A percentile compares a stretch with the other conserved stretches of the same genome.
Evolutionary conservation across 2,888 invertebrate species (phyloP).

Genomic region (Stramonita haemastoma): DNA sequence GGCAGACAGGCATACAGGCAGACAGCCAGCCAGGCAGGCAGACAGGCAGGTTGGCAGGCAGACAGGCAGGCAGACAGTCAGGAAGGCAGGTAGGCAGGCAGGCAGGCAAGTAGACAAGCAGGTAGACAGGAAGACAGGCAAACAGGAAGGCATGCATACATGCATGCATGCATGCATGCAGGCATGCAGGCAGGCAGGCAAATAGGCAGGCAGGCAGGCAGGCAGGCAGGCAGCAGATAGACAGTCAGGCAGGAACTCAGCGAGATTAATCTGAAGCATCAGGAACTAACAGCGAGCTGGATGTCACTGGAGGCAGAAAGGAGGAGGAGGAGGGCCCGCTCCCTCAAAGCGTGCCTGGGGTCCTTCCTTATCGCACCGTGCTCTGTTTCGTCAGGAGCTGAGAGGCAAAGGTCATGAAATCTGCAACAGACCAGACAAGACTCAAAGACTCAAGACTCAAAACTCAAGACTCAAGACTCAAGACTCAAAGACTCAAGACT

Average conservation of each 20-base stretch:
- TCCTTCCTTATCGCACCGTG: conserved; percentile 25
- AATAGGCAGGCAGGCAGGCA: neutral
- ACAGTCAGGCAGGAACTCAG: neutral
- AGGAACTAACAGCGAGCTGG: neutral
- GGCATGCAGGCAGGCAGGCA: neutral
- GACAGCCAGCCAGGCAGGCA: no score
- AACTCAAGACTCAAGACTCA: no score
- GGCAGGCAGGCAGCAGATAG: neutral
- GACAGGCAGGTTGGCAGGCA: no score
- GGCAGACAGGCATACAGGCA: no score
- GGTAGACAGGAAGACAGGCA: no score
- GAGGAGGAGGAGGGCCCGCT: neutral
- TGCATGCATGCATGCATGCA: no score
- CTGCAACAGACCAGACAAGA: conserved; percentile 25
- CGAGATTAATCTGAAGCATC: neutral
- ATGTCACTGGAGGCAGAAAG: neutral
- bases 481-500: no score
- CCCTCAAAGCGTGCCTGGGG: conserved; percentile 18
- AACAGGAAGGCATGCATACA: no score
- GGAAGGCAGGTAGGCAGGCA: no score
- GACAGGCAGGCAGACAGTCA: no score
- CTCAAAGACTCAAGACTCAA: conserved; percentile 8
- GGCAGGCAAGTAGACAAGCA: no score
- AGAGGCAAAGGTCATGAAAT: conserved; percentile 37
- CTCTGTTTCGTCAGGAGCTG: conserved; percentile 29